Evolutionary conservation across 2,113 vertebrate genomes (phyloP), one percentile per base, ranked within the genome.

Genomic region (Gallinago jamesoni): DNA sequence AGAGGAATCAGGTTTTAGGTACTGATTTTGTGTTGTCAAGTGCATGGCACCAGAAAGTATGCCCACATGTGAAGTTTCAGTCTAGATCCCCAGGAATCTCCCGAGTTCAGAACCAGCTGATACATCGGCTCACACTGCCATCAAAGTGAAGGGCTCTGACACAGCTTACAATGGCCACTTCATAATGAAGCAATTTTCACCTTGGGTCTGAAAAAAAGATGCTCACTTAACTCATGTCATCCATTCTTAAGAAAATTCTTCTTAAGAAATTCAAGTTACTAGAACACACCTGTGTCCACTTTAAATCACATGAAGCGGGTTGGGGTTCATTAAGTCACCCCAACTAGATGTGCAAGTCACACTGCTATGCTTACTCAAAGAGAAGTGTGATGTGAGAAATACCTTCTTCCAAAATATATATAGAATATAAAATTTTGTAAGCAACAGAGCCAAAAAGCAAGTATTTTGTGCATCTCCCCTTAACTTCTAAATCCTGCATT

Each of bases 221-320:
- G 52, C 64, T 50, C 50, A 53, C 55, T 95, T 95, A 87, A 93
- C 28, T 82, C 2, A 66, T 86, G 95, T 93, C 55, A 94, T 14
- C 59, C 82, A 75, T 86, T 94, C 30, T 69, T 66, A 27, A 69
- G 28, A 79, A 69, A 78, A 76, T 9, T 3, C 6, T 62, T 30
- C 9, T 78, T 2, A 11, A 30, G 81, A 88, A 85, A 86, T 24
- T 43, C 45, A n/a, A 24, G 79, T 87, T 66, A 48, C 60, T 68
- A 14, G 72, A 81, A 90, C 83, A 78, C 33, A 60, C 25, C 31
- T 31, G 8, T 5, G 27, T 78, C 85, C 93, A 72, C 48, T 90
- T 95, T 87, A 94, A 92, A 91, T 97, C 73, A 75, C 14, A 21
- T 53, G 83, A 96, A 62, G 62, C 30, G n/a, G 47, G 21, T 90